Evolutionary conservation across 2,888 invertebrate species (phyloP).

Genomic region (Mactromeris polynyma): DNA sequence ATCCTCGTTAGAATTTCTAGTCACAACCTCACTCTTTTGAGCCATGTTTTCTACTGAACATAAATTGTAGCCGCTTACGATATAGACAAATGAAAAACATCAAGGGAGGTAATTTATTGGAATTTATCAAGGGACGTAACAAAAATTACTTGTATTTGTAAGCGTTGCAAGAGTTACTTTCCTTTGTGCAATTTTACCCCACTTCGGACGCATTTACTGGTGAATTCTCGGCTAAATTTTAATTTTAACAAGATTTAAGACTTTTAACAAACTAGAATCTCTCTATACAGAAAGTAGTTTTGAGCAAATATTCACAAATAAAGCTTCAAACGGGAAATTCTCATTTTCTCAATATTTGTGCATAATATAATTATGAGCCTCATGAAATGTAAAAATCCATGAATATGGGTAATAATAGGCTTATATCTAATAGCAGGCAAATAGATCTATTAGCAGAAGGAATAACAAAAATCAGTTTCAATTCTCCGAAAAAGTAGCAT

Average conservation of each 20-base stretch:
- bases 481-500: too few species aligned
- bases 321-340: neutral
- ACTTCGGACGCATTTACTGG: neutral
- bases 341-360: too few species aligned
- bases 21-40: conserved; percentile 59
- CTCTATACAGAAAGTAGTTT: neutral
- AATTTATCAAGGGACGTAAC: conserved; percentile 12
- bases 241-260: neutral
- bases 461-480: too few species aligned
- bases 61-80: conserved; percentile 23
- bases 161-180: neutral
- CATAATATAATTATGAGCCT: too few species aligned
- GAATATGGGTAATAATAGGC: too few species aligned
- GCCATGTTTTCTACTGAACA: conserved; percentile 72
- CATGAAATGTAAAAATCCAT: too few species aligned
- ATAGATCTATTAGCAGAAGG: too few species aligned
- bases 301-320: neutral
- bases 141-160: neutral
- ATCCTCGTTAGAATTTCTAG: conserved; percentile 46
- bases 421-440: too few species aligned
- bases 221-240: neutral
- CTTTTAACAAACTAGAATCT: neutral
- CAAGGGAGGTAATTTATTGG: conserved; percentile 50
- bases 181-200: neutral
- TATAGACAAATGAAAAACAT: neutral